These are phyloP conservation scores for Hypena proboscidalis DNA, from an alignment of 2,888 invertebrate species.

Conservation along the genomic window DNA sequence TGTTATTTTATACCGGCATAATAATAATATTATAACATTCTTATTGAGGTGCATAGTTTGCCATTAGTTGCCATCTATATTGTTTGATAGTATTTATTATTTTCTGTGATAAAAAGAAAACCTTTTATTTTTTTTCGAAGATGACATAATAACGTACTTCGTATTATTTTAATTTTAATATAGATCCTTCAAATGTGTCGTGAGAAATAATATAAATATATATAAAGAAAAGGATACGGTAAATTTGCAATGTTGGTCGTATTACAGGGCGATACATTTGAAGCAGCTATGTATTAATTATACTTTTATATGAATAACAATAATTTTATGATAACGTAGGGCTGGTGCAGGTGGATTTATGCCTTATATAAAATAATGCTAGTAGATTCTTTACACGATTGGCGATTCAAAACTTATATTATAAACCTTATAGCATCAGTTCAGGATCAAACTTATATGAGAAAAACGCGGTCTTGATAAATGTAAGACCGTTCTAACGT, in stretches of 20 bases:
- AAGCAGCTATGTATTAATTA: conserved; percentile 41
- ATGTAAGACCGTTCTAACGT: too few relatives aligned
- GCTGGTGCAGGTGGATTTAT: conserved; percentile 19
- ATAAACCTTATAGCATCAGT: too few relatives aligned
- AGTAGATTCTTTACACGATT: too few relatives aligned
- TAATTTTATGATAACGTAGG: conserved; percentile 31
- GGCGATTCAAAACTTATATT: too few relatives aligned
- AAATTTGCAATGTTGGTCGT: conserved; percentile 35
- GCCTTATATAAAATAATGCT: neutral
- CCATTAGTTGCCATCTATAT: conserved; percentile 74
- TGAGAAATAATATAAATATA: conserved; percentile 27
- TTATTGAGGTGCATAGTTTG: conserved; percentile 70
- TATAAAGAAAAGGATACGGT: conserved; percentile 32
- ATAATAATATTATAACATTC: conserved; percentile 43
- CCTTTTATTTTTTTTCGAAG: conserved; percentile 52
- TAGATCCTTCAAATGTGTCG: conserved; percentile 46
- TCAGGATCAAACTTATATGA: too few relatives aligned
- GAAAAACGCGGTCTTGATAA: too few relatives aligned
- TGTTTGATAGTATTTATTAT: conserved; percentile 79
- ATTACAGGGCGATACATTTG: conserved; percentile 36
- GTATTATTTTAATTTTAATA: conserved; percentile 34
- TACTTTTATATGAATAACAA: conserved; percentile 38
- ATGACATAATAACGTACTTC: conserved; percentile 38
- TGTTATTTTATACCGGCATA: conserved; percentile 32
- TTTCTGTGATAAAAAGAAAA: conserved; percentile 77